Conservation (phyloP, 2,113 vertebrate species). For the Marmota flaviventris region DNA sequence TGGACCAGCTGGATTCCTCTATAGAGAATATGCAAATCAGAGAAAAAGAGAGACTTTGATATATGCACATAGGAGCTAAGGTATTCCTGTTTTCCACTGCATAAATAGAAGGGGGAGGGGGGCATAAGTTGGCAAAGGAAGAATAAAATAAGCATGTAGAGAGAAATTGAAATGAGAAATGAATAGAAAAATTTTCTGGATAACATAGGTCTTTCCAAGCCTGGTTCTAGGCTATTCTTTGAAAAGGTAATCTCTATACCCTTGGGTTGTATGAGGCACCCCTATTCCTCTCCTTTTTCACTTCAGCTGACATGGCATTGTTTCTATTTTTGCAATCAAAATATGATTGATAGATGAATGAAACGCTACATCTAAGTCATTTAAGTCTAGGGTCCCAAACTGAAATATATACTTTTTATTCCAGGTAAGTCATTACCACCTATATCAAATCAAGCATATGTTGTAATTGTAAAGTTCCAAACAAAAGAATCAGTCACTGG, state of each 20-base stretch:
- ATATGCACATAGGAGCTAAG: neutral
- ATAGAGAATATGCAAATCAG: neutral
- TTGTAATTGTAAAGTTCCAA: slow-evolving; percentile 2
- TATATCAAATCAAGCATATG: slow-evolving; percentile 23
- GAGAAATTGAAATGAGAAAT: neutral
- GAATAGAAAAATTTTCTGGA: neutral
- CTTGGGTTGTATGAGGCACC: neutral
- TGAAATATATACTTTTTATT: slow-evolving; percentile 8
- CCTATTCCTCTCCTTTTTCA: neutral
- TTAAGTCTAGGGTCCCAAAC: neutral
- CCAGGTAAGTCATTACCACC: neutral
- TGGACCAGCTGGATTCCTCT: neutral
- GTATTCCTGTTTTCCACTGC: neutral
- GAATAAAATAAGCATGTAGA: neutral
- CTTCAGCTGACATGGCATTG: neutral
- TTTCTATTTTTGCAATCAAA: neutral
- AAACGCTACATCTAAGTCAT: neutral
- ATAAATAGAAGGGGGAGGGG: neutral
- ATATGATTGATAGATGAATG: neutral
- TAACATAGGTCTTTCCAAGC: neutral
- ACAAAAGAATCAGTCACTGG: neutral
- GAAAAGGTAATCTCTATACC: neutral
- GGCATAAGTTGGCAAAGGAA: neutral
- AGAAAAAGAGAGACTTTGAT: neutral
- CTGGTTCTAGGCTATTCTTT: neutral